Evolutionary conservation across 2,113 vertebrate genomes (phyloP), one percentile per base, ranked within the genome.

Genomic region (Amphiprion ocellaris): DNA sequence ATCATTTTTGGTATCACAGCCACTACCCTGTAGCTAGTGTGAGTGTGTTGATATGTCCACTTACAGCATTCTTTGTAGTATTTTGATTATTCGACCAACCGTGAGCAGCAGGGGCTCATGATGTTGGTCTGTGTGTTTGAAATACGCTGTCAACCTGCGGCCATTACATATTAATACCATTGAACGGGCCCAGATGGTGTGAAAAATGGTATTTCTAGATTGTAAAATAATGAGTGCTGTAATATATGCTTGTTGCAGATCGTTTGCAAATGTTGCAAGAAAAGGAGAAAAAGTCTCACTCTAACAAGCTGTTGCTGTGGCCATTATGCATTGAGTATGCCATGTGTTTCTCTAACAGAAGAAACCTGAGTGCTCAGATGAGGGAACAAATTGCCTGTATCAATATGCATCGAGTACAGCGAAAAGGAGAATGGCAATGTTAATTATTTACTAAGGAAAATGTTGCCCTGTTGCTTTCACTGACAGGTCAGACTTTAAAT

Each of bases 391-490:
- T 86, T 85, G 86, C 75, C 55, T 82, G 56, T 84, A 89, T 89
- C 90, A 87, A 90, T 89, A 89, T 90, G 86, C 79, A 87, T 65
- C 44, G 49, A 74, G 87, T 73, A 82, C 30, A 85, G 78, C 47
- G 26, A 86, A 82, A 50, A 70, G 55, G 52, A 88, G 71, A 87
- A 81, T 76, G 78, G 83, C 15, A 15, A 56, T 80, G 79, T 89
- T 88, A 90, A 91, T 92, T 85, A 92, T 92, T 92, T 81, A 91
- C 70, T 8, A 26, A 77, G 84, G 84, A 77, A 87, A 90, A 81
- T 69, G 75, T 82, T 90, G 70, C 53, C 81, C 77, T 85, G 84
- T 87, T 87, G 80, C 87, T 77, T 88, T 86, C 73, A 81, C 77
- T 79, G 67, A 90, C 83, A 86, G 87, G 83, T 88, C 85, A 88